These are phyloP conservation scores for Hepsetus odoe DNA, from an alignment of 2,113 vertebrate species.

Conservation along the genomic window DNA sequence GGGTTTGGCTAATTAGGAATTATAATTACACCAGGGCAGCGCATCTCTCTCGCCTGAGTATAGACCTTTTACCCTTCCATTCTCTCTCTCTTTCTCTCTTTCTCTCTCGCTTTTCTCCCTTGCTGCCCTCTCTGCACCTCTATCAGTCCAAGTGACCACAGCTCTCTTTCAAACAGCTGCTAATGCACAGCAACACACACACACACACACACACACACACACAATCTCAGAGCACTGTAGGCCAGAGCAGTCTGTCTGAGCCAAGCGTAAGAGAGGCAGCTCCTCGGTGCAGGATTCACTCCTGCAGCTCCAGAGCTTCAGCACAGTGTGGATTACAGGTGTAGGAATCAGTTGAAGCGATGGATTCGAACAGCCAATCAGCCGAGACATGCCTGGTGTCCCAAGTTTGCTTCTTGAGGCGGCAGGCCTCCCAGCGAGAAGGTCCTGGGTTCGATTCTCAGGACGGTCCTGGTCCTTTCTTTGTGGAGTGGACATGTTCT, in stretches of 20 bases:
- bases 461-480: too few species aligned
- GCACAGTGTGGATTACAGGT: too few species aligned
- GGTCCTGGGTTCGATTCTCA: too few species aligned
- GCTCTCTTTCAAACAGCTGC: conserved; percentile 62
- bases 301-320: not conserved
- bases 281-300: too few species aligned
- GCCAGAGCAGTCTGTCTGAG: not conserved
- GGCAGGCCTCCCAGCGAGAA: too few species aligned
- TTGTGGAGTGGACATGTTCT: too few species aligned
- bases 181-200: conserved; percentile 34
- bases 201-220: conserved; percentile 35
- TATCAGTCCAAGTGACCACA: conserved; percentile 7
- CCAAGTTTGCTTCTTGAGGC: too few species aligned
- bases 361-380: too few species aligned
- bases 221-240: conserved; percentile 30
- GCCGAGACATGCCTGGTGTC: too few species aligned
- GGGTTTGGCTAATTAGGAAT: conserved; percentile 76
- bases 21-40: conserved; percentile 74
- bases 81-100: not conserved
- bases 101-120: conserved; percentile 24
- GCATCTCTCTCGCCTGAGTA: conserved; percentile 68
- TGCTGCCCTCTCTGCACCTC: conserved; percentile 21
- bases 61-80: conserved; percentile 49
- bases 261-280: not conserved
- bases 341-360: too few species aligned